phyloP scores from a whole-genome alignment of 2,113 vertebrate species.

The Saguinus imperator region DNA sequence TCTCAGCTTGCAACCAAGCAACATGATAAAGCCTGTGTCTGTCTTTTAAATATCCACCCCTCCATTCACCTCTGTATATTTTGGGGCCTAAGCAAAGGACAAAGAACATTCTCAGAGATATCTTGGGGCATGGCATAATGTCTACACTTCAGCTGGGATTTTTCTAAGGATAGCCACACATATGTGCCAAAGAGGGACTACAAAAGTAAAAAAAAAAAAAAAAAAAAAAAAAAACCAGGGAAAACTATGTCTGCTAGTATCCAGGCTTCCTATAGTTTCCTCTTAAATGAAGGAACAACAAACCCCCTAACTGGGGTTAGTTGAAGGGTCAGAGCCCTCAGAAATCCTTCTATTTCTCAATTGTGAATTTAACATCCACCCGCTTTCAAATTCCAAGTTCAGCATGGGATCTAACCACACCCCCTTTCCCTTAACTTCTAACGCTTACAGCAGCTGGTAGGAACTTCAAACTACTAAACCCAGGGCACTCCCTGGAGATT shows the following conservation, averaged over 20 bases:
- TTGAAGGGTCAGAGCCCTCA: neutral
- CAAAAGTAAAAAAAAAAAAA: neutral
- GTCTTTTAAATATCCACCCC: neutral
- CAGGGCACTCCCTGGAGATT: neutral
- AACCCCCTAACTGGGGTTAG: neutral
- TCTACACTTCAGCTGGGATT: neutral
- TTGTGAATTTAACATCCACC: neutral
- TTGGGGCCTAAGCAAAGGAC: neutral
- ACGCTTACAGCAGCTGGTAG: neutral
- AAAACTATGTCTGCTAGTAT: neutral
- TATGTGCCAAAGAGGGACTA: neutral
- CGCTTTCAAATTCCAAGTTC: slow-evolving; percentile 16
- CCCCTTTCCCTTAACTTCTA: neutral
- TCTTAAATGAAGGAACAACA: neutral
- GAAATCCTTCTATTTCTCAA: slow-evolving; percentile 26
- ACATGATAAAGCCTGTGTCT: neutral
- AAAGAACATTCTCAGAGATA: neutral
- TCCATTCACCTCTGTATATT: neutral
- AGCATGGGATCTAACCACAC: neutral
- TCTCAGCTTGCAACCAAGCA: neutral
- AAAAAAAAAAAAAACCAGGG: neutral
- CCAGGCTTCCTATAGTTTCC: neutral
- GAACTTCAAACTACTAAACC: neutral
- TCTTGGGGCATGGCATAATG: neutral
- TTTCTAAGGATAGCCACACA: slow-evolving; percentile 29